Percentiles rank a stretch among this genome's conserved stretches.
These are phyloP conservation scores for Cylindroiulus punctatus DNA, from an alignment of 2,888 invertebrate species.

Conservation along the genomic window DNA sequence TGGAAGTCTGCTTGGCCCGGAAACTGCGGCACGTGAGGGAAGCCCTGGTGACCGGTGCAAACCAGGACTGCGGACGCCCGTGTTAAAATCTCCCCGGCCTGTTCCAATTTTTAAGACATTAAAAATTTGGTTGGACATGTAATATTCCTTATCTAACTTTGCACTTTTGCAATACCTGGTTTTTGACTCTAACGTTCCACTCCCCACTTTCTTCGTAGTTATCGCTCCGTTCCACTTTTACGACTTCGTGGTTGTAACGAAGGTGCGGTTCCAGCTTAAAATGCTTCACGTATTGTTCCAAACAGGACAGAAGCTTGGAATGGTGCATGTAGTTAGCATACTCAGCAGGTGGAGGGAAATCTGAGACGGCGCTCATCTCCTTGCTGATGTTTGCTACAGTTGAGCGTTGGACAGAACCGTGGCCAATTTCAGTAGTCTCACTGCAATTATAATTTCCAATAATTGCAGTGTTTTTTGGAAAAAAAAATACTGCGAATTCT, in stretches of 20 bases:
- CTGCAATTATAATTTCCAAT: too few relatives aligned
- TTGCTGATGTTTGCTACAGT: constrained; percentile 67
- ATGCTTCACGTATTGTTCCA: constrained; percentile 61
- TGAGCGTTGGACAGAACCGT: constrained; percentile 64
- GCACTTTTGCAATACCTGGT: constrained; percentile 59
- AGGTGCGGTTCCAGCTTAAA: constrained; percentile 60
- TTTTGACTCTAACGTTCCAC: constrained; percentile 63
- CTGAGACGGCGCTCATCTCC: constrained; percentile 65
- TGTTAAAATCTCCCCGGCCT: constrained; percentile 34
- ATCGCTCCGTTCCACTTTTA: constrained; percentile 54
- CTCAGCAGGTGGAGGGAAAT: constrained; percentile 67
- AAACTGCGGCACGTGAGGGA: constrained; percentile 66
- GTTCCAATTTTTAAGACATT: background rate
- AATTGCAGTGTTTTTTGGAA: too few relatives aligned
- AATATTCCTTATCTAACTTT: too few relatives aligned
- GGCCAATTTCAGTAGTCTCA: constrained; percentile 60
- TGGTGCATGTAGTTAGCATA: constrained; percentile 68
- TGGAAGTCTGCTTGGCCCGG: constrained; percentile 63
- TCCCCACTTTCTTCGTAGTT: constrained; percentile 63
- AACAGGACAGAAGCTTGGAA: constrained; percentile 64
- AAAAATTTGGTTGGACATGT: too few relatives aligned
- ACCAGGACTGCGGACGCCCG: constrained; percentile 65
- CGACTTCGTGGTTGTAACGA: constrained; percentile 55
- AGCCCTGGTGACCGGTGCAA: constrained; percentile 68
- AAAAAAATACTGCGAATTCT: too few relatives aligned